These are phyloP conservation scores for Tamias sibiricus DNA, from an alignment of 2,113 vertebrate species.

Conservation along the genomic window DNA sequence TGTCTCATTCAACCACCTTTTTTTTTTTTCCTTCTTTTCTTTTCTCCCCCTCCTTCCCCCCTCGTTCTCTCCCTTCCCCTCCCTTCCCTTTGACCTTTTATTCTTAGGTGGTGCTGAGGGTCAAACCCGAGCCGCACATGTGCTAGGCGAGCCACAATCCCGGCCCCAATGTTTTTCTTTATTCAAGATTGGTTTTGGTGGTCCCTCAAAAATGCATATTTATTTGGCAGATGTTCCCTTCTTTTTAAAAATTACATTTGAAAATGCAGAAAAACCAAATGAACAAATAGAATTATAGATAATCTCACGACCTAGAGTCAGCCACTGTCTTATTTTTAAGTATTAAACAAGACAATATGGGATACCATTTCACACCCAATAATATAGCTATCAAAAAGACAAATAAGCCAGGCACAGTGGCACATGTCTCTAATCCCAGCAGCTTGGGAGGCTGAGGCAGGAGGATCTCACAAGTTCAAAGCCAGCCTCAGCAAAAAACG, in stretches of 20 bases:
- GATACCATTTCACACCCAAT: neutral
- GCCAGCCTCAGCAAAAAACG: too few species aligned
- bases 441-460: too few species aligned
- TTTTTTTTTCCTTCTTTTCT: too few species aligned
- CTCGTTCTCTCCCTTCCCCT: too few species aligned
- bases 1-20: too few species aligned
- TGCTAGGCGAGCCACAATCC: too few species aligned
- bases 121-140: too few species aligned
- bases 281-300: neutral
- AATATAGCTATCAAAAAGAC: neutral
- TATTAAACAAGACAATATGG: neutral
- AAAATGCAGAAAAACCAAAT: constrained; percentile 14
- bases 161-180: constrained; percentile 8
- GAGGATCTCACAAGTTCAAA: too few species aligned
- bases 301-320: neutral
- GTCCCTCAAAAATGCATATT: neutral
- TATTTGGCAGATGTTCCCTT: neutral
- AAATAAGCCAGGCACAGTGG: neutral
- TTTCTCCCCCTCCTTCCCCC: too few species aligned
- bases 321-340: neutral
- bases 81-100: too few species aligned
- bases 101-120: too few species aligned
- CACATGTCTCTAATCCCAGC: too few species aligned
- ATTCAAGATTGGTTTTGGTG: neutral
- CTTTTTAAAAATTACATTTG: neutral